Evolutionary conservation across 2,797 vertebrate genomes (phyloP), one percentile per base, ranked within the genome.

Genomic region (Salmo trutta): DNA sequence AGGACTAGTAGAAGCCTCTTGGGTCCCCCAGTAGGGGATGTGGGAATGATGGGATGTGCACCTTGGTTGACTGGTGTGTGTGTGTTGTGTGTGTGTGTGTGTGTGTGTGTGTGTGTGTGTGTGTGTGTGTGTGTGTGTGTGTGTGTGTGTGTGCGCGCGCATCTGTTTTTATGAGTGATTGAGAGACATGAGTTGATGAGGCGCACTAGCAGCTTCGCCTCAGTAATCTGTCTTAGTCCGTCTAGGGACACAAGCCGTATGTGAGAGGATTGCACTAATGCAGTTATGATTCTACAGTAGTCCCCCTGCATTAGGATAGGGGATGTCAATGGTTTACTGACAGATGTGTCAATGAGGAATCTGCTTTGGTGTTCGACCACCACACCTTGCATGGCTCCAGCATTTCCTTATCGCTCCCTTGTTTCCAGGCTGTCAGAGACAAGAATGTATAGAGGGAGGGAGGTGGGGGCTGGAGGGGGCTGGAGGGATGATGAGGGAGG

Each of bases 291-390:
- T 21, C 19, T 59, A 10, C 54, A 59, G 54, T 24, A 52, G 66
- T 74, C 76, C 74, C 75, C 83, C 85, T 81, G 75, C 84, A 77
- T 82, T 79, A 85, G 73, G 67, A 88, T 77, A 73, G 76, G 36
- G 79, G 82, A 90, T 84, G 86, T 87, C 78, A 85, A 87, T 91
- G 91, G 89, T 93, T 89, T 91, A 84, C 87, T 88, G 90, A 90
- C 87, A 86, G 54, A 92, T 76, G 87, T 92, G 91, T 90, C 92
- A 89, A 89, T 93, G 92, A 91, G 87, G 92, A 91, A 91, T 91
- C 89, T 92, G 85, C 83, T 80, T 2, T 71, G 80, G 83, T 87
- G 88, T 93, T 90, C 86, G 85, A 91, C 88, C 92, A 90, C 80
- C 84, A 77, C 86, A 86, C 86, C 91, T 82, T 75, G 85, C 86